These are phyloP conservation scores for Rhynchonycteris naso DNA, from an alignment of 2,797 vertebrate species.

Conservation along the genomic window DNA sequence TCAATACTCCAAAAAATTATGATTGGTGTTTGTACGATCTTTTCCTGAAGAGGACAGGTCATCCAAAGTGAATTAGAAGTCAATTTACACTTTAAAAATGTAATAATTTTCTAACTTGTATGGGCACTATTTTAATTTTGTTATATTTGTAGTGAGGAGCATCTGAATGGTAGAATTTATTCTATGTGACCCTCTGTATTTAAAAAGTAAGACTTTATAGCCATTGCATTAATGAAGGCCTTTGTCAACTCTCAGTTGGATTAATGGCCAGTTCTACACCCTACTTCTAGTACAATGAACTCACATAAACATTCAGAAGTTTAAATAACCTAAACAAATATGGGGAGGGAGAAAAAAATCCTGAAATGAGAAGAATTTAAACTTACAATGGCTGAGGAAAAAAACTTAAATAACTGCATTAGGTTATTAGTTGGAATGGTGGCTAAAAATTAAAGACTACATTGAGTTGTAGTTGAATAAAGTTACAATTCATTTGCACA, in stretches of 20 bases:
- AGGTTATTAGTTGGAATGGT: neutral
- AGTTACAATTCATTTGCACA: neutral
- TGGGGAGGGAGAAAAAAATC: neutral
- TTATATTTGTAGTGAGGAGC: neutral
- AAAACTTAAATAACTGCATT: neutral
- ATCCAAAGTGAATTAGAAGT: conserved; percentile 9
- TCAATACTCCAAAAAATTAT: neutral
- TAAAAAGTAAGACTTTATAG: neutral
- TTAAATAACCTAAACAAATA: conserved; percentile 21
- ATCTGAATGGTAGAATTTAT: neutral
- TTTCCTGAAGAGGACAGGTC: neutral
- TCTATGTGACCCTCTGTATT: neutral
- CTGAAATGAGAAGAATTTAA: neutral
- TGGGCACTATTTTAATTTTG: neutral
- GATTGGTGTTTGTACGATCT: neutral
- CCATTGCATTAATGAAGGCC: neutral
- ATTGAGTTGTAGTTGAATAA: neutral
- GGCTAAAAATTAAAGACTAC: neutral
- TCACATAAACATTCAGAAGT: neutral
- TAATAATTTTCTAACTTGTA: neutral
- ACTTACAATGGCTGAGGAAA: neutral
- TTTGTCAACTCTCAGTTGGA: neutral
- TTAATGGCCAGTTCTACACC: neutral
- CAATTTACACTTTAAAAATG: conserved; percentile 7
- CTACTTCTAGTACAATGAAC: neutral